These are phyloP conservation scores for Clusia tigrina DNA, from an alignment of 2,888 invertebrate species.

Conservation along the genomic window DNA sequence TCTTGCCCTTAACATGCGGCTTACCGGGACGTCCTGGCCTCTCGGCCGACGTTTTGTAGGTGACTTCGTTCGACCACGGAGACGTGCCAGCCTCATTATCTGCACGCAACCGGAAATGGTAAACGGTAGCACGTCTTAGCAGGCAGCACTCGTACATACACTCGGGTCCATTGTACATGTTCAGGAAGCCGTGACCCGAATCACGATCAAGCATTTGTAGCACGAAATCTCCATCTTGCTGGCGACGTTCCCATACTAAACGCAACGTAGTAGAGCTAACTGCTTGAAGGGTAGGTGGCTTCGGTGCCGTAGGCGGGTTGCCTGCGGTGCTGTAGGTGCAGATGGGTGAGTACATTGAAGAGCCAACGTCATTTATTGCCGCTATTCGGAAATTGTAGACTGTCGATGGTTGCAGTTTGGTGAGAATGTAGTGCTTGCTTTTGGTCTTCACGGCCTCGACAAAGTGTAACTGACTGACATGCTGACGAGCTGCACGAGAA, in stretches of 20 bases:
- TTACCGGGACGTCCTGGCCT: conserved; percentile 80
- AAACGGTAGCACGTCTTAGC: conserved; percentile 78
- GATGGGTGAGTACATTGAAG: conserved; percentile 76
- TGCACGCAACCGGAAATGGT: conserved; percentile 82
- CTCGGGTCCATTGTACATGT: conserved; percentile 81
- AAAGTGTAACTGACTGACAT: conserved; percentile 67
- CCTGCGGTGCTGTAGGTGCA: conserved; percentile 78
- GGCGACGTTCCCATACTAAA: conserved; percentile 78
- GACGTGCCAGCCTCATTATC: conserved; percentile 86
- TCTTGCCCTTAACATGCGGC: conserved; percentile 81
- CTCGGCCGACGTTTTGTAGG: conserved; percentile 81
- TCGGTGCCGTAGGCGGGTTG: conserved; percentile 80
- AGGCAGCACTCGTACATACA: conserved; percentile 73
- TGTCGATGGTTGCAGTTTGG: conserved; percentile 80
- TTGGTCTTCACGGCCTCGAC: conserved; percentile 77
- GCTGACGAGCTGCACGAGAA: conserved; percentile 27
- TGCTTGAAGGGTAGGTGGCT: conserved; percentile 75
- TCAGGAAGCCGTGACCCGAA: conserved; percentile 79
- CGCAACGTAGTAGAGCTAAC: conserved; percentile 72
- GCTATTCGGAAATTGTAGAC: conserved; percentile 83
- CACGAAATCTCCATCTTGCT: conserved; percentile 81
- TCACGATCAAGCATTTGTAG: conserved; percentile 79
- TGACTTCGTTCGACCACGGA: conserved; percentile 81
- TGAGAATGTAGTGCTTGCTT: conserved; percentile 78
- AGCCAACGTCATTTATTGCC: conserved; percentile 83